Evolutionary conservation across 1,140 invertebrate genomes (phyloP).

Genomic region (Drepana arcuata): DNA sequence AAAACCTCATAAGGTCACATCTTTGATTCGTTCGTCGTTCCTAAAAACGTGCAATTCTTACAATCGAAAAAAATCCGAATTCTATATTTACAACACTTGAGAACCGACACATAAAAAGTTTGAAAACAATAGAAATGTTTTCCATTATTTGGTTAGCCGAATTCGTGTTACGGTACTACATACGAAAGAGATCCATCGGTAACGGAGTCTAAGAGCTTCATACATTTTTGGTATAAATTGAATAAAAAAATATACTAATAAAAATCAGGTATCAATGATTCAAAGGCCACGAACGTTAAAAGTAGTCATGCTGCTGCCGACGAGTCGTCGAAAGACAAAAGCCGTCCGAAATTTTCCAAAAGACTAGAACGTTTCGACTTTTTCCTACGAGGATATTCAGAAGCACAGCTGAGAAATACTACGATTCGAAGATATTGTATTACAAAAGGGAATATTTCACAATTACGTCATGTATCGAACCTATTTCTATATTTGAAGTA

Average conservation of each 20-base stretch:
- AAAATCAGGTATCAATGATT: conserved; percentile 62
- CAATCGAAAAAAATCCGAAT: conserved; percentile 4
- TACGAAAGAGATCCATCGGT: conserved; percentile 66
- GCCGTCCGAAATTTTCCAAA: conserved; percentile 29
- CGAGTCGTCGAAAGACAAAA: background rate
- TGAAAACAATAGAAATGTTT: conserved; percentile 27
- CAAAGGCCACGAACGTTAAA: conserved; percentile 31
- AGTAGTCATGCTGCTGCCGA: conserved; percentile 4
- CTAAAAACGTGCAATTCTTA: background rate
- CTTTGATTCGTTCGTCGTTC: background rate
- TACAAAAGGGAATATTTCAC: too few relatives aligned
- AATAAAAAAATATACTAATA: conserved; percentile 49
- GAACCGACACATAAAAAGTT: conserved; percentile 9
- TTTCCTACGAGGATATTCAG: too few relatives aligned
- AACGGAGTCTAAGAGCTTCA: conserved; percentile 61
- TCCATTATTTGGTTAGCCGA: conserved; percentile 58
- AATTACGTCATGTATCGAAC: too few relatives aligned
- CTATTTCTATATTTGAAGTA: conserved; percentile 31
- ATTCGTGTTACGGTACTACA: conserved; percentile 48
- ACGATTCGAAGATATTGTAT: too few relatives aligned
- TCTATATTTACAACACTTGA: conserved; percentile 47
- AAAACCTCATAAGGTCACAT: background rate
- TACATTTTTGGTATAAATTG: conserved; percentile 69
- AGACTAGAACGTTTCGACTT: conserved; percentile 60
- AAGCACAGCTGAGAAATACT: too few relatives aligned